Base-by-base conservation (phyloP, 1,140 invertebrate genomes). In the Aphelenchoides besseyi region DNA sequence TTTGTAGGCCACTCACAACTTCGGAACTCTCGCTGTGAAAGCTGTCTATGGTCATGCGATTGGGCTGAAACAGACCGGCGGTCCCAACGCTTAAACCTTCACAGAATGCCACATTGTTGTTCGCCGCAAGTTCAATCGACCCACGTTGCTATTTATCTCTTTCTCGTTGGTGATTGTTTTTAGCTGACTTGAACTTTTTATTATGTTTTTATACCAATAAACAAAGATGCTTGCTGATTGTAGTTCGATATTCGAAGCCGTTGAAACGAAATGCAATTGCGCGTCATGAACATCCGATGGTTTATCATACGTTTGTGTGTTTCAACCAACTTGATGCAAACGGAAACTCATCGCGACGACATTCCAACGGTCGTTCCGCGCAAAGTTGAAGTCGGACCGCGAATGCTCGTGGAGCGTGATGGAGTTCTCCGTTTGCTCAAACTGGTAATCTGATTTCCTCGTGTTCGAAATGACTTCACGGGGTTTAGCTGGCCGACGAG, bases 351-450 rank as follows among this genome's bases (percentile, higher is more conserved):
- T 59, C 23, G 5, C 5, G 18, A 8, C 55, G 12, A 8, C 23
- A 28, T 33, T 28, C 55, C 18, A 8, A 23, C 55, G 5, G 5
- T 8, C 18, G 5, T 5, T 5, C 55, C 55, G 5, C 5, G 5
- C 5, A 59, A 59, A 59, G 55, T 59, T 28, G 55, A 8, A 23
- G 26, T 33, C 18, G 55, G 55, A 8, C 55, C 55, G 55, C 55
- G 55, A 5, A 63, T 84, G 12, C 76, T 79, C 28, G 71, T 81
- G 9, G 66, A 81, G 23, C 76, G 79, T 29, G 62, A 84, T 30
- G 82, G 81, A 37, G 80, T 84, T 41, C 73, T 83, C 74, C 32
- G 26, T 29, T 54, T 84, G 35, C 59, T 80, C 18, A 73, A 81
- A 48, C 64, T 83, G 71, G 79, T 83, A 28, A 37, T 66, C 62